phyloP scores from a whole-genome alignment of 2,113 vertebrate species.

The Tursiops truncatus region DNA sequence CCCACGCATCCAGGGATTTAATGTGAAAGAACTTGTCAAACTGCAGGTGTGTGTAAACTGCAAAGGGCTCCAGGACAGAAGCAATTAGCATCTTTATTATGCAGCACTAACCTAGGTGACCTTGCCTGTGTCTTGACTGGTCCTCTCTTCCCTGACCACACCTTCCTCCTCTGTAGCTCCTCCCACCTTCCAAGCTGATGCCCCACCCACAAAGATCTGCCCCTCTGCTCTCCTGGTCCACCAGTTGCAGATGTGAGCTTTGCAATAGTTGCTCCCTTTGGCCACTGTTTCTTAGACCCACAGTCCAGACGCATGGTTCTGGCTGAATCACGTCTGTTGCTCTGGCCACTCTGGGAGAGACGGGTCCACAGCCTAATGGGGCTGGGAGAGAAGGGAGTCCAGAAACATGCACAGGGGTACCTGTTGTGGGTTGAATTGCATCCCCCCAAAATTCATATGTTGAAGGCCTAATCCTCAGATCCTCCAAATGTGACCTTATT shows the following conservation, averaged over 20 bases:
- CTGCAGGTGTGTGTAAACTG: background rate
- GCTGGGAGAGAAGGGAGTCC: fast-evolving
- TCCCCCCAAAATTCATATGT: background rate
- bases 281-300: background rate
- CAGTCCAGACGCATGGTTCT: background rate
- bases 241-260: background rate
- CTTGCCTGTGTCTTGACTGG: background rate
- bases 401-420: background rate
- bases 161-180: background rate
- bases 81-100: background rate
- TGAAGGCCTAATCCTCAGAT: background rate
- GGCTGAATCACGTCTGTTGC: too few species aligned
- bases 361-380: background rate
- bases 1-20: background rate
- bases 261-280: background rate
- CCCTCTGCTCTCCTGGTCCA: too few species aligned
- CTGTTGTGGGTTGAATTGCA: background rate
- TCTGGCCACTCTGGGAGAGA: background rate
- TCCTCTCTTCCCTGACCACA: background rate
- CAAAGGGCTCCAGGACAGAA: background rate
- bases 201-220: background rate
- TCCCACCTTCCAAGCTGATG: background rate
- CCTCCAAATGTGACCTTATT: background rate
- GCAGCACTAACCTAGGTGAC: too few species aligned
- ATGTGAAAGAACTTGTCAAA: background rate